A percentile compares a stretch with the other conserved stretches of the same genome.
Evolutionary conservation across 2,888 invertebrate species (phyloP).

Genomic region (Harmothoe impar): DNA sequence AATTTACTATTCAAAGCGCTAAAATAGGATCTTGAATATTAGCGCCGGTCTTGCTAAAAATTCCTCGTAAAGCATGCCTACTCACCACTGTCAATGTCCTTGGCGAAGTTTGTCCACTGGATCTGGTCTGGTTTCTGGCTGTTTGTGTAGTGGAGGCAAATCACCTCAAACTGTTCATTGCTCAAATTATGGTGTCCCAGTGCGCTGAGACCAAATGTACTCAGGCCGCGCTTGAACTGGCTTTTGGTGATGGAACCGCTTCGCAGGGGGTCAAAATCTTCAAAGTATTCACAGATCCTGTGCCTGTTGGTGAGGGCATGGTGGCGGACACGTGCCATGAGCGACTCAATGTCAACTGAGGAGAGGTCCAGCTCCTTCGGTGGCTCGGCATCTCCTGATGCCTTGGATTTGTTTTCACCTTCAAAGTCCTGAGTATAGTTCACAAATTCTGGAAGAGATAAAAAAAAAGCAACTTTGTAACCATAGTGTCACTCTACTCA

Average conservation of each 20-base stretch:
- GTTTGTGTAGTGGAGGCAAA: conserved; percentile 79
- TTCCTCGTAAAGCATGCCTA: no score
- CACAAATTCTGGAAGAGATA: conserved; percentile 68
- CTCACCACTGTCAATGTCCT: conserved; percentile 82
- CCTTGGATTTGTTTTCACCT: neutral
- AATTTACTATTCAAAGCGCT: no score
- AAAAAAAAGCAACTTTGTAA: neutral
- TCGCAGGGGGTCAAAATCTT: conserved; percentile 82
- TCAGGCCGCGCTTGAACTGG: conserved; percentile 82
- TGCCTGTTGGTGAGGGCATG: conserved; percentile 81
- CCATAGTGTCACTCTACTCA: no score
- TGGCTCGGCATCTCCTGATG: neutral
- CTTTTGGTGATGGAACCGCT: conserved; percentile 81
- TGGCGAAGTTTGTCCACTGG: conserved; percentile 80
- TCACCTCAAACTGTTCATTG: conserved; percentile 77
- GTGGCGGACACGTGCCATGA: conserved; percentile 82
- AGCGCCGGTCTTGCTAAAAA: no score
- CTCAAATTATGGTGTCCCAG: conserved; percentile 81
- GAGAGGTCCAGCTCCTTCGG: conserved; percentile 64
- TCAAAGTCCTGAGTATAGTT: conserved; percentile 68
- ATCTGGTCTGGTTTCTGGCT: conserved; percentile 78
- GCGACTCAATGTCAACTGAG: conserved; percentile 78
- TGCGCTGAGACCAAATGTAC: conserved; percentile 80
- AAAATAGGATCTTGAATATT: no score
- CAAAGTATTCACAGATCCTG: conserved; percentile 82